These are phyloP conservation scores for Callospermophilus lateralis DNA, from an alignment of 2,113 vertebrate species.

Conservation along the genomic window DNA sequence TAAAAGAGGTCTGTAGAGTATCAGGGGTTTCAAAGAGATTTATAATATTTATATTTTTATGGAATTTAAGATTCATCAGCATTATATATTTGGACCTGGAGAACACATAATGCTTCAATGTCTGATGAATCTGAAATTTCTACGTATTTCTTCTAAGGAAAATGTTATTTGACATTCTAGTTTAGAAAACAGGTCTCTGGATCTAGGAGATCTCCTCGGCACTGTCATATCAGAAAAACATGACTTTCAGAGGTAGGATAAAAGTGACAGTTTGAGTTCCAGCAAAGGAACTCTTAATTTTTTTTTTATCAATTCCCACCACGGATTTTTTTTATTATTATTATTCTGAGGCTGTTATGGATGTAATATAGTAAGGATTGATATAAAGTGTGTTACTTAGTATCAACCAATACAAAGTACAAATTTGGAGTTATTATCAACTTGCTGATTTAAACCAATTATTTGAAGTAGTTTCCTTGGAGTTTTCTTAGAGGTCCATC, in stretches of 20 bases:
- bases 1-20: background rate
- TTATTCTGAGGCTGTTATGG: background rate
- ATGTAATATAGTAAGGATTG: background rate
- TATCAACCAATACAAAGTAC: background rate
- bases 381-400: background rate
- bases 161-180: background rate
- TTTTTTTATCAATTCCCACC: background rate
- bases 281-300: background rate
- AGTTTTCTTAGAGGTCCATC: background rate
- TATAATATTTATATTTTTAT: background rate
- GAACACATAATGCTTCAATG: background rate
- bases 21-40: background rate
- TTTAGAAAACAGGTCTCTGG: background rate
- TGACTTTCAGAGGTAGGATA: background rate
- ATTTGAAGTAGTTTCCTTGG: background rate
- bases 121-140: slow-evolving; percentile 15
- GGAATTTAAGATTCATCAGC: background rate
- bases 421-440: slow-evolving; percentile 17
- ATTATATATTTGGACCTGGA: background rate
- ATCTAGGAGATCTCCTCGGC: background rate
- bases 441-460: slow-evolving; percentile 25
- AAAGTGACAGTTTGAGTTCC: background rate
- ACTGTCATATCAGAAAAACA: background rate
- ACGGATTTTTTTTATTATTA: background rate
- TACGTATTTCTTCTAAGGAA: slow-evolving; percentile 1